phyloP scores from a whole-genome alignment of 2,113 vertebrate genomes.

The Nycticryphes semicollaris region DNA sequence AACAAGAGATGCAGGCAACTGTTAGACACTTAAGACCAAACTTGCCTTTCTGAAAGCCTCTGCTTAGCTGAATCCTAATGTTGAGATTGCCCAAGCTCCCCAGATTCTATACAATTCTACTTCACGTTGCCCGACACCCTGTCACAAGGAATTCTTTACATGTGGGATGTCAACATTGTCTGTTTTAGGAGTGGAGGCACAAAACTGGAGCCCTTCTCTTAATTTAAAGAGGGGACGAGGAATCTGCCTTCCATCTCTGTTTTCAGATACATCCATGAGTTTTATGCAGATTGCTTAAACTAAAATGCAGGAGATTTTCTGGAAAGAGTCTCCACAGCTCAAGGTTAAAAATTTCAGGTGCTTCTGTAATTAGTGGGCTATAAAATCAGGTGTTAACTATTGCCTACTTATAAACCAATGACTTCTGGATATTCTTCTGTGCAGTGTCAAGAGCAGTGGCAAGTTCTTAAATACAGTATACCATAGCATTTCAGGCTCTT shows the following conservation, averaged over 20 bases:
- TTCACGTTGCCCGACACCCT: not conserved
- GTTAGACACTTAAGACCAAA: not conserved
- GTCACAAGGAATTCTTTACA: not conserved
- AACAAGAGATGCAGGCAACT: not conserved
- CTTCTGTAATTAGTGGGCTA: not conserved
- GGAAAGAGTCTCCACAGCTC: not conserved
- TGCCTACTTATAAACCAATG: not conserved
- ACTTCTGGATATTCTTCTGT: not conserved
- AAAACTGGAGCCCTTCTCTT: not conserved
- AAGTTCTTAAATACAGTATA: not conserved
- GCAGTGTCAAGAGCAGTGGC: not conserved
- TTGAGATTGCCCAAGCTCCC: not conserved
- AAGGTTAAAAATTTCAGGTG: not conserved
- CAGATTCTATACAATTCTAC: not conserved
- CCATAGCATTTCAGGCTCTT: not conserved
- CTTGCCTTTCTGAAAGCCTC: not conserved
- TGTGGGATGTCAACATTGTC: rapidly evolving
- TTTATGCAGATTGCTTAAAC: not conserved
- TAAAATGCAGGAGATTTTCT: not conserved
- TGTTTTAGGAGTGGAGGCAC: not conserved
- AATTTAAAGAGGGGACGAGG: not conserved
- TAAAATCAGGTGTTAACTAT: not conserved
- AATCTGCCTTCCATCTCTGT: not conserved
- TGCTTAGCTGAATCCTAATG: not conserved
- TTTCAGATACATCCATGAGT: not conserved